A percentile compares a stretch with the other conserved stretches of the same genome.
Conservation (phyloP, 2,113 vertebrate genomes). For the Neodontobutis hainanensis region DNA sequence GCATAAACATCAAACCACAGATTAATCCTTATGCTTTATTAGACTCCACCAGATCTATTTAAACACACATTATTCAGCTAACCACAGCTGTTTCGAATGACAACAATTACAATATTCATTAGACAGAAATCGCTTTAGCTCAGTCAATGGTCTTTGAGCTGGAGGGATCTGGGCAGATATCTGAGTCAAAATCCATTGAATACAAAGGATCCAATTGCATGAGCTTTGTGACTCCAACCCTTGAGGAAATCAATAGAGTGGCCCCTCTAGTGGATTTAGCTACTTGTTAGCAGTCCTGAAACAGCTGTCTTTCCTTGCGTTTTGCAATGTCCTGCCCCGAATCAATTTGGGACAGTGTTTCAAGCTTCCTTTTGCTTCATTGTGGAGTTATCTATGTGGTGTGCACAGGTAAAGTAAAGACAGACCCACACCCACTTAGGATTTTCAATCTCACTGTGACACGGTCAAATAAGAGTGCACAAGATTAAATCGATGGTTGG, state of each 20-base stretch:
- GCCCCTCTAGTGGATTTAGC: constrained; percentile 62
- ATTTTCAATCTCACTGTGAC: constrained; percentile 70
- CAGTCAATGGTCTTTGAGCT: constrained; percentile 53
- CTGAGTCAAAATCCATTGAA: constrained; percentile 62
- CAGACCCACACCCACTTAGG: constrained; percentile 62
- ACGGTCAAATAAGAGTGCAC: constrained; percentile 69
- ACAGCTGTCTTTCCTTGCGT: constrained; percentile 54
- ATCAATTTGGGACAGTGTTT: constrained; percentile 33
- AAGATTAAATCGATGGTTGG: constrained; percentile 73
- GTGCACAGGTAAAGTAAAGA: constrained; percentile 63
- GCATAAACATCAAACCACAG: constrained; percentile 64
- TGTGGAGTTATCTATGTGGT: constrained; percentile 54
- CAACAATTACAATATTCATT: constrained; percentile 71
- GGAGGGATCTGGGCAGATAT: constrained; percentile 55
- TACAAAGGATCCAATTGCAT: constrained; percentile 63
- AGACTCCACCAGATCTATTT: constrained; percentile 54
- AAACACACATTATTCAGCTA: constrained; percentile 48
- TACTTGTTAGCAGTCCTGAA: constrained; percentile 68
- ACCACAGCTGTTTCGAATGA: constrained; percentile 35
- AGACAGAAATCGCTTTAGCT: constrained; percentile 48
- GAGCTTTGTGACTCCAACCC: constrained; percentile 51
- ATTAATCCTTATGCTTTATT: constrained; percentile 62
- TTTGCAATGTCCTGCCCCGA: constrained; percentile 35
- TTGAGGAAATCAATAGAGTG: constrained; percentile 51
- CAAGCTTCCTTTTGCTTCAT: constrained; percentile 49